Evolutionary conservation across 2,113 vertebrate genomes (phyloP).

Genomic region (Upupa epops): DNA sequence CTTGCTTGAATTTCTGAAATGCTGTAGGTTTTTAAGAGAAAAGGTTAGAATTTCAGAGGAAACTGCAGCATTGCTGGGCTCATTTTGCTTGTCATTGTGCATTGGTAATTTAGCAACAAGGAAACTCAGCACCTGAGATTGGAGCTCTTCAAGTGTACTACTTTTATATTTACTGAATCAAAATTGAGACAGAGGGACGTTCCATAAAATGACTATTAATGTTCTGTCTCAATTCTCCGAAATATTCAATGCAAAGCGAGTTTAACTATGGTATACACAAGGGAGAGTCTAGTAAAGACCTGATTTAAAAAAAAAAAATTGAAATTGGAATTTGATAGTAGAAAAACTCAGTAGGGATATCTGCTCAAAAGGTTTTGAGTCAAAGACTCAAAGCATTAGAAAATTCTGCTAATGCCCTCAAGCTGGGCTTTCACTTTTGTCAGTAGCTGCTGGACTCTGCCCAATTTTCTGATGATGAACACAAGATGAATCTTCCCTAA

Average conservation of each 20-base stretch:
- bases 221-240: not conserved
- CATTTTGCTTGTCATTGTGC: not conserved
- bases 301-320: not conserved
- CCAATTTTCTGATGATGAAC: not conserved
- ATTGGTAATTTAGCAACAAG: not conserved
- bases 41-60: not conserved
- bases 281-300: not conserved
- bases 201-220: not conserved
- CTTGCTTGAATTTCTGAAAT: not conserved
- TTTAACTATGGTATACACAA: not conserved
- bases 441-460: not conserved
- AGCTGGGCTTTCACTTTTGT: not conserved
- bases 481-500: not conserved
- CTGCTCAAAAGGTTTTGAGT: not conserved
- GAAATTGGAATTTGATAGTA: not conserved
- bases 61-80: not conserved
- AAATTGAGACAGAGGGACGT: not conserved
- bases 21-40: not conserved
- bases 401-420: not conserved
- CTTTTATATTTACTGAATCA: not conserved
- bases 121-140: not conserved
- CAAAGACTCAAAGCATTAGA: not conserved
- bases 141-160: not conserved
- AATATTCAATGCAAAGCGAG: not conserved
- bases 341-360: not conserved